phyloP scores from a whole-genome alignment of 2,888 invertebrate genomes.

The Clunio marinus region DNA sequence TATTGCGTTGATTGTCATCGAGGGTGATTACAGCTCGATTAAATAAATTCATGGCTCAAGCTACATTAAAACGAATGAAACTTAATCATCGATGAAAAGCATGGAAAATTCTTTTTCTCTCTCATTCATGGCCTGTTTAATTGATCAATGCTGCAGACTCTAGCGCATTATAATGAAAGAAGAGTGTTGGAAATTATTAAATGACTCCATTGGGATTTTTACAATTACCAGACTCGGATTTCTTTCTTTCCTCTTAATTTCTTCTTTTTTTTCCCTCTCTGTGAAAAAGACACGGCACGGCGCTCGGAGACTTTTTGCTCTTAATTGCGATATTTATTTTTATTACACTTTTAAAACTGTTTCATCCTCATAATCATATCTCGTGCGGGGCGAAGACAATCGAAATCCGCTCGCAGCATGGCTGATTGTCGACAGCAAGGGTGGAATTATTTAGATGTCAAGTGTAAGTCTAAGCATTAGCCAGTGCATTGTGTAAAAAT shows the following conservation, averaged over 20 bases:
- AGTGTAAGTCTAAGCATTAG: constrained; percentile 31
- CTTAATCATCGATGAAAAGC: constrained; percentile 10
- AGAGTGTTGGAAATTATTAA: constrained; percentile 27
- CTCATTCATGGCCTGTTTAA: neutral
- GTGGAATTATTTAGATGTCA: constrained; percentile 33
- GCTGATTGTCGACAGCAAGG: neutral
- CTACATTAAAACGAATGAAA: neutral
- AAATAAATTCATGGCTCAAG: neutral
- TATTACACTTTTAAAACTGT: constrained; percentile 19
- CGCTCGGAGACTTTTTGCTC: too few species aligned
- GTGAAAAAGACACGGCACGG: neutral
- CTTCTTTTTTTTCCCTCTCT: neutral
- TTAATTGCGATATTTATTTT: constrained; percentile 25
- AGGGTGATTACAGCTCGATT: constrained; percentile 1
- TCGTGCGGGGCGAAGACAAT: constrained; percentile 32
- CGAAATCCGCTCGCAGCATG: constrained; percentile 26
- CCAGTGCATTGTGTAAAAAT: constrained; percentile 8
- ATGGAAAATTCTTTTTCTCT: too few species aligned
- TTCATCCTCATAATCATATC: constrained; percentile 24
- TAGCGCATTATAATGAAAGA: neutral
- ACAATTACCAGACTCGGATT: constrained; percentile 32
- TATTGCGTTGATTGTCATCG: too few species aligned
- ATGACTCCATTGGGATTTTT: constrained; percentile 37
- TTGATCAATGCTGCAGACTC: neutral
- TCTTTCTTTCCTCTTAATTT: too few species aligned